These are phyloP conservation scores for Hemicentrotus pulcherrimus DNA, from an alignment of 35 echinoderm and acorn worm genomes.

Conservation along the genomic window DNA sequence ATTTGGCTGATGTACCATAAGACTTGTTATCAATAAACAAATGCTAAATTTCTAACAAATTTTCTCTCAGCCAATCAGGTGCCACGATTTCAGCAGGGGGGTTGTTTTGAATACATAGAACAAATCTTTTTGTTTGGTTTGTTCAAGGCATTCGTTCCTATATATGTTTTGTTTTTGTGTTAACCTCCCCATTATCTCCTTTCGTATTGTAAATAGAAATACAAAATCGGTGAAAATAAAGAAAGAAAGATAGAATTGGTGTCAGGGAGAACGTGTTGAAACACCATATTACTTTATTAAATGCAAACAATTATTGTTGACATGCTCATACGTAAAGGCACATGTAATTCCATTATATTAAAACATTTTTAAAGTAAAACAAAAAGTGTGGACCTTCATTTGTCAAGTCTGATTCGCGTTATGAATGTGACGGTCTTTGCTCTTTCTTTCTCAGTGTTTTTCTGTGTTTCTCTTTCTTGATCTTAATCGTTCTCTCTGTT, in stretches of 20 bases:
- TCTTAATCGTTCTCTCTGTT: no score
- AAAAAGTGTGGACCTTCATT: no score
- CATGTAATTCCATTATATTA: constrained; percentile 42
- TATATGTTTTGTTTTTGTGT: background rate
- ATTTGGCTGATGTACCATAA: no score
- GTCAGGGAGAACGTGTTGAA: background rate
- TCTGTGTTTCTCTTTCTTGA: no score
- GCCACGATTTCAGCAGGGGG: no score
- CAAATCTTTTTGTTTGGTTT: background rate
- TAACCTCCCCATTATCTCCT: background rate
- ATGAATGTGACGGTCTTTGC: no score
- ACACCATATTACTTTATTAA: background rate
- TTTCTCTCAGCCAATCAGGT: no score
- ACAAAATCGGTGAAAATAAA: background rate
- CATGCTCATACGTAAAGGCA: constrained; percentile 11
- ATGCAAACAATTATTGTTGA: background rate
- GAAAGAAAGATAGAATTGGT: background rate
- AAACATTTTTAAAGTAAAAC: constrained; percentile 42
- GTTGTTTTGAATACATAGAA: no score
- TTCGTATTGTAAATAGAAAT: background rate
- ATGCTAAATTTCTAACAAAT: no score
- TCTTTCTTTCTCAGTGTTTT: no score
- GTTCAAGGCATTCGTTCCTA: background rate
- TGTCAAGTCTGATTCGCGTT: no score
- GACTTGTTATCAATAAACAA: no score